A percentile compares a stretch with the other conserved stretches of the same genome.
phyloP scores from a whole-genome alignment of 2,797 vertebrate genomes.

The Hozukius guyotensis region DNA sequence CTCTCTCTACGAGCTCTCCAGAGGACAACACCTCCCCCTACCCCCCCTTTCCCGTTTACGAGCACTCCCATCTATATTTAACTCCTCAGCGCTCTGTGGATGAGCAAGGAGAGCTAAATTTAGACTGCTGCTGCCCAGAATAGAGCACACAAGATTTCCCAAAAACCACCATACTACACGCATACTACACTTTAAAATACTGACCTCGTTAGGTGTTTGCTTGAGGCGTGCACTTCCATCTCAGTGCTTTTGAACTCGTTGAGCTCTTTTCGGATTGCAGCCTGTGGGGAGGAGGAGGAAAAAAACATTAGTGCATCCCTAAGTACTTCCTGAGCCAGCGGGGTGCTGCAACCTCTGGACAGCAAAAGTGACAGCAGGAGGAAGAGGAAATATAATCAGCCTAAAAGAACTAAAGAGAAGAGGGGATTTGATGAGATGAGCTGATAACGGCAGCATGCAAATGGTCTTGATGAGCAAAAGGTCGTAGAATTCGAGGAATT shows the following conservation, averaged over 20 bases:
- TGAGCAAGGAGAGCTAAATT: constrained; percentile 68
- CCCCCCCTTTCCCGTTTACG: constrained; percentile 10
- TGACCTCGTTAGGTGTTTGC: constrained; percentile 98
- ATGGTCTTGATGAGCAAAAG: neutral
- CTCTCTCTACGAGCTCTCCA: constrained; percentile 15
- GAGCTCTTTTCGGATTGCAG: constrained; percentile 97
- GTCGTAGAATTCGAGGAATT: constrained; percentile 7
- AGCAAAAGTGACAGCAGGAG: constrained; percentile 24
- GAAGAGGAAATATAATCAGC: neutral
- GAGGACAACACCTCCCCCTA: constrained; percentile 33
- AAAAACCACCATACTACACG: neutral
- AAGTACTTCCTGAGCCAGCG: constrained; percentile 21
- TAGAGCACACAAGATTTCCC: constrained; percentile 48
- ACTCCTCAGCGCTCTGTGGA: constrained; percentile 18
- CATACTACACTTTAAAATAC: constrained; percentile 48
- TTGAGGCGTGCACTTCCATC: constrained; percentile 99
- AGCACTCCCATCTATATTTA: constrained; percentile 75
- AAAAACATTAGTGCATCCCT: constrained; percentile 43
- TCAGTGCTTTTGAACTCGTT: constrained; percentile 99
- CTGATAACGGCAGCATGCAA: constrained; percentile 18
- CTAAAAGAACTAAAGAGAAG: neutral
- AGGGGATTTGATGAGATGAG: constrained; percentile 26
- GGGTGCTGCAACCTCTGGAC: constrained; percentile 1
- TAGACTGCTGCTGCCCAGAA: constrained; percentile 62
- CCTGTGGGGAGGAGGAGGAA: constrained; percentile 76